Conservation (phyloP, 2,888 invertebrate genomes). For the Trissolcus brochymenae region DNA sequence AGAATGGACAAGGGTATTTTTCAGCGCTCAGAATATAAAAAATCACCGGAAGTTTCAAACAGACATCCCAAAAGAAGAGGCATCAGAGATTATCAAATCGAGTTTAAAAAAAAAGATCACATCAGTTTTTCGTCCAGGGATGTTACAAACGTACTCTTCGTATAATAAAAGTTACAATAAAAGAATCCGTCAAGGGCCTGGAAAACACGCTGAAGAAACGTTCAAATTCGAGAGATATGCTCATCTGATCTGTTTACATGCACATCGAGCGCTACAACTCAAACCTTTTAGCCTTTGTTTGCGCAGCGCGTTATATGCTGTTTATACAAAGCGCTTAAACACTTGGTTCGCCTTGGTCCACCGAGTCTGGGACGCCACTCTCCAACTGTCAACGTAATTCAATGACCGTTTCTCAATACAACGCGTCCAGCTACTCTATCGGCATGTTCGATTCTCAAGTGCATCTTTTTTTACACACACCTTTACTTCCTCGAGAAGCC, state of each 20-base stretch:
- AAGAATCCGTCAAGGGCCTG: constrained; percentile 6
- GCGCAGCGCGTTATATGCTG: constrained; percentile 73
- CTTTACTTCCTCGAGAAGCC: background rate
- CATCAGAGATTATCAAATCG: background rate
- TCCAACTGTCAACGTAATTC: constrained; percentile 43
- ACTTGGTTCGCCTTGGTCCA: constrained; percentile 62
- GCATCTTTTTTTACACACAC: constrained; percentile 35
- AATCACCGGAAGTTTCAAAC: too few relatives aligned
- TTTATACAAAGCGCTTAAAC: constrained; percentile 75
- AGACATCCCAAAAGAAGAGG: too few relatives aligned
- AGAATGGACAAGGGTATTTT: too few relatives aligned
- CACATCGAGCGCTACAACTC: constrained; percentile 74
- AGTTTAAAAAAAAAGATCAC: background rate
- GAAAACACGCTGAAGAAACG: constrained; percentile 24
- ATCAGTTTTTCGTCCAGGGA: constrained; percentile 12
- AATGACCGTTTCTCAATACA: constrained; percentile 52
- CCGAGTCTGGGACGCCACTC: constrained; percentile 42
- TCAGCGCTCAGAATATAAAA: too few relatives aligned
- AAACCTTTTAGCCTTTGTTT: constrained; percentile 76
- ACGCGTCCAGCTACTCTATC: constrained; percentile 39
- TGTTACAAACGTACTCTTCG: constrained; percentile 12
- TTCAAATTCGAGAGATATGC: constrained; percentile 12
- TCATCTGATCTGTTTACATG: constrained; percentile 67
- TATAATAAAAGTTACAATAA: constrained; percentile 11
- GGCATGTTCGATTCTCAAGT: constrained; percentile 16